Conservation (phyloP, 2,797 vertebrate genomes). For the Falco novaeseelandiae region DNA sequence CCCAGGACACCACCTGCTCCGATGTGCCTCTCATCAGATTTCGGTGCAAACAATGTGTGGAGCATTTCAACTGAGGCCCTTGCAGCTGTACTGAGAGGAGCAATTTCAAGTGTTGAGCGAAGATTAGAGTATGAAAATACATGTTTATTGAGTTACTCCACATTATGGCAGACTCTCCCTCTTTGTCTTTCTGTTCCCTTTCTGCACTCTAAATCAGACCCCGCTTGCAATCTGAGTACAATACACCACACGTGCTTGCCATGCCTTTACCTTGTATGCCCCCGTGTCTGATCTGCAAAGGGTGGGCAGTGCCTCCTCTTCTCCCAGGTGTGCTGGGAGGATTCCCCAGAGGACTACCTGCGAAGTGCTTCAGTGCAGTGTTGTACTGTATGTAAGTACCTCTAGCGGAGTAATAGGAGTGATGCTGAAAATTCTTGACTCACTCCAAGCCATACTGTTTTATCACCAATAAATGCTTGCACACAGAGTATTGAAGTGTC, state of each 20-base stretch:
- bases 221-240: background rate
- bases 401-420: background rate
- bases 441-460: background rate
- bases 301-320: background rate
- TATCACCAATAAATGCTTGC: background rate
- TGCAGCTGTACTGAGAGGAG: background rate
- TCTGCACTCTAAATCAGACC: background rate
- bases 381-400: background rate
- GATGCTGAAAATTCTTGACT: background rate
- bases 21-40: background rate
- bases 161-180: background rate
- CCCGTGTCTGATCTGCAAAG: background rate
- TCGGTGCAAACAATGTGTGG: background rate
- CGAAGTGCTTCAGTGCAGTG: background rate
- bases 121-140: background rate
- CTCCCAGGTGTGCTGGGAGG: background rate
- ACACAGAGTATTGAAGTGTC: background rate
- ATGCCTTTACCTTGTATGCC: background rate
- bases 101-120: background rate
- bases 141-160: background rate
- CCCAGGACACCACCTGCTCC: background rate
- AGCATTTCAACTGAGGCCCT: background rate
- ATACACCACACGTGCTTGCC: background rate
- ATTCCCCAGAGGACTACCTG: background rate
- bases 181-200: background rate